Conservation (phyloP, 2,888 invertebrate species). For the Julus scandinavius region DNA sequence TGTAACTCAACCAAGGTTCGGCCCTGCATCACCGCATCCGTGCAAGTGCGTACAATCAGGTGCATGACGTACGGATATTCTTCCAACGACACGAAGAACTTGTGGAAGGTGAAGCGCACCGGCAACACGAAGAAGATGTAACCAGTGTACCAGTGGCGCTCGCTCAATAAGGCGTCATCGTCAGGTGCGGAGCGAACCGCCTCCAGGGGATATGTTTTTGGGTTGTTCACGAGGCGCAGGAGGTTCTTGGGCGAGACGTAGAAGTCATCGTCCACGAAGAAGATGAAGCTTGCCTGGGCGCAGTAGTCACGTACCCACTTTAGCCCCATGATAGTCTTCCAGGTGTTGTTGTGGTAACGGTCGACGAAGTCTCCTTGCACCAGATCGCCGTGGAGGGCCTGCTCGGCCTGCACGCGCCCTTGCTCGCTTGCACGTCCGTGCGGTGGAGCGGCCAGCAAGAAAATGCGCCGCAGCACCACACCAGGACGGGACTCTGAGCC, state of each 20-base stretch:
- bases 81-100: constrained; percentile 33
- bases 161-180: background rate
- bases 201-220: background rate
- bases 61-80: constrained; percentile 8
- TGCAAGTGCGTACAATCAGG: background rate
- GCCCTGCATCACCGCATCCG: background rate
- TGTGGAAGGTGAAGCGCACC: constrained; percentile 44
- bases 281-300: constrained; percentile 18
- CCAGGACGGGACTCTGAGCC: constrained; percentile 60
- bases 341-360: constrained; percentile 51
- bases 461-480: background rate
- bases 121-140: constrained; percentile 47
- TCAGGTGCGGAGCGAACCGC: background rate
- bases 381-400: constrained; percentile 2
- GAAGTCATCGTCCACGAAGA: constrained; percentile 52
- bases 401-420: background rate
- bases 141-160: constrained; percentile 42
- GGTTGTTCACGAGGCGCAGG: background rate
- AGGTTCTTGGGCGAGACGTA: constrained; percentile 51
- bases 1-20: too few species aligned
- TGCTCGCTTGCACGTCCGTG: background rate
- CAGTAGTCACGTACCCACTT: constrained; percentile 47
- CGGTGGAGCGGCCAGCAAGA: background rate
- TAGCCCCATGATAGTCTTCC: constrained; percentile 52
- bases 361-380: constrained; percentile 49